A percentile compares a stretch with the other conserved stretches of the same genome.
phyloP scores from a whole-genome alignment of 2,888 invertebrate species.

The Machimus atricapillus region DNA sequence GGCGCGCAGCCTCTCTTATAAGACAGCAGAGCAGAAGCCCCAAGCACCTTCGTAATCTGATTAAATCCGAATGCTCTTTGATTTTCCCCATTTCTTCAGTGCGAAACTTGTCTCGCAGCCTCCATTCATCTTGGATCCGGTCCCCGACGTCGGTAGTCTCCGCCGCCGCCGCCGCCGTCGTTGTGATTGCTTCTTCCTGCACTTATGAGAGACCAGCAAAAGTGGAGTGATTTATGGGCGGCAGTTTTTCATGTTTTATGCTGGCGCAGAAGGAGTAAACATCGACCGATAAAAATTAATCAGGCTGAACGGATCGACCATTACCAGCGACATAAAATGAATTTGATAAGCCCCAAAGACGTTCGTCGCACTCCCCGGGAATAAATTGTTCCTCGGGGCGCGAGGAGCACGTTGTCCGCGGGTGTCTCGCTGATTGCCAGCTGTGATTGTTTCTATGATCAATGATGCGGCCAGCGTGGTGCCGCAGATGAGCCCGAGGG shows the following conservation, averaged over 20 bases:
- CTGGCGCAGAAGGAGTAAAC: not conserved
- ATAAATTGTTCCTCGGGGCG: not conserved
- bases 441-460: conserved; percentile 23
- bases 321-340: not conserved
- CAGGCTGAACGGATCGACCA: conserved; percentile 20
- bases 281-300: conserved; percentile 24
- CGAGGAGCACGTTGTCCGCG: conserved; percentile 6
- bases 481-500: not conserved
- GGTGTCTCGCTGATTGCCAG: conserved; percentile 1
- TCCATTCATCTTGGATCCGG: conserved; percentile 16
- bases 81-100: not conserved
- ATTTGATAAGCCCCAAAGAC: conserved; percentile 6
- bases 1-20: not conserved
- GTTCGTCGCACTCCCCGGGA: not conserved
- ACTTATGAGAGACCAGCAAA: conserved; percentile 15
- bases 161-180: not conserved
- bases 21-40: not conserved
- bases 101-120: not conserved
- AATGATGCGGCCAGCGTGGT: not conserved
- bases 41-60: conserved; percentile 31
- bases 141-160: not conserved
- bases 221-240: conserved; percentile 16
- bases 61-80: conserved; percentile 22
- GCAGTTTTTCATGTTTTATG: not conserved
- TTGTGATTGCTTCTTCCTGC: not conserved